Evolutionary conservation across 92 coral and sea anemone genomes (phyloP), one percentile per base, ranked within the genome.

Genomic region (Phenganax subtilis): DNA sequence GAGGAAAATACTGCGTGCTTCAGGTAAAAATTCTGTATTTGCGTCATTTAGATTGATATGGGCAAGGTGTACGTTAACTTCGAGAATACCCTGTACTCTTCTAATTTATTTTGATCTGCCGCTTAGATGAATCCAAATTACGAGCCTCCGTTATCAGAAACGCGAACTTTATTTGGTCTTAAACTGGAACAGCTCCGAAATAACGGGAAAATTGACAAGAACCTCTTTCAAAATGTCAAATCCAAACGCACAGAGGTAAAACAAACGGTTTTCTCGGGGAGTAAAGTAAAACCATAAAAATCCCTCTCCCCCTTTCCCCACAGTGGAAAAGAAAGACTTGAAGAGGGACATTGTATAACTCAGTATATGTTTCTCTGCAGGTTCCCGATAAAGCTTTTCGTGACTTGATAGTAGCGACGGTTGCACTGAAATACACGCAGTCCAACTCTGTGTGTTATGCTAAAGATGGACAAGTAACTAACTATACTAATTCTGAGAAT

Each of bases 381-480:
- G 84, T 93, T 57, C 97, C 97, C 25, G 84, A 88, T 20, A 85
- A 84, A 65, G 97, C 97, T 4, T 77, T 89, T 66, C 87, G 97
- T 57, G 97, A 93, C 79, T 86, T 93, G 75, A 80, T 88, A 47
- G 97, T 93, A 54, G 96, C 97, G 59, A 89, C 96, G 44, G 89
- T 93, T 51, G 97, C 97, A 8, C 79, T 93, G 86, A 93, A 93
- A 87, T 93, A 93, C 84, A 89, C 97, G 53, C 97, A 93, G 84
- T 93, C 97, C 47, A 93, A 93, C 88, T 93, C 97, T 51, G 97
- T 93, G 28, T 93, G 97, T 80, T 93, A 88, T 80, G 97, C 97
- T 52, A 91, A 71, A 85, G 91, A 93, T 84, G 97, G 97, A 16
- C 97, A 93, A 92, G 97, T 93, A 87, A 73, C 47, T 37, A 47